Base-by-base conservation (phyloP, 2,797 vertebrate species). In the Coregonus sp. region DNA sequence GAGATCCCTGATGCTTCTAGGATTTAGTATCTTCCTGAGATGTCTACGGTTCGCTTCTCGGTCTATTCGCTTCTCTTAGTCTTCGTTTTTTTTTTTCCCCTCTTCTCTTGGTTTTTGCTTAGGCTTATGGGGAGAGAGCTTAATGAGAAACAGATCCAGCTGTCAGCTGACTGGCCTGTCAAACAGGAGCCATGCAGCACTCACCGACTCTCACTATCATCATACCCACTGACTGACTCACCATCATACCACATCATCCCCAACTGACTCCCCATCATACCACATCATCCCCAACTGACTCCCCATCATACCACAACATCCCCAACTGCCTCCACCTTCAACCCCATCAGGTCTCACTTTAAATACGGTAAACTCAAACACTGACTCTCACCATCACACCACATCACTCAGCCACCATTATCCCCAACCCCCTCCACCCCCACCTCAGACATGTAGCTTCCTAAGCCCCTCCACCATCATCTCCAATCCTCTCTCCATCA, bases 81-180 rank as follows among this genome's bases (percentile, higher is more conserved):
- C n/a, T n/a, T n/a, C n/a, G n/a, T n/a, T n/a, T n/a, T n/a, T n/a
- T n/a, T n/a, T n/a, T n/a, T n/a, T n/a, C n/a, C n/a, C n/a, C n/a
- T n/a, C n/a, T n/a, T n/a, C n/a, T n/a, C n/a, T n/a, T n/a, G n/a
- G n/a, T n/a, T n/a, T n/a, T n/a, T n/a, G n/a, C n/a, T n/a, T n/a
- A n/a, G n/a, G n/a, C n/a, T n/a, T n/a, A n/a, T 78, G 89, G 77
- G 88, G 86, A 82, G 80, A 82, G 84, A 80, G 82, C 86, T 90
- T 91, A 91, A 93, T 91, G 85, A 87, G 89, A 90, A 91, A 90
- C 85, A 75, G 78, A 89, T 73, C 12, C 51, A 80, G 29, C 66
- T 61, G 78, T 90, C 85, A 90, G 83, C 77, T 86, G 89, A 89
- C 86, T 81, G 85, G 84, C 63, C 71, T 84, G 80, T 86, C 78